phyloP scores from a whole-genome alignment of 37 sponge, comb jelly and placozoan species.

The Beroe forskalii region DNA sequence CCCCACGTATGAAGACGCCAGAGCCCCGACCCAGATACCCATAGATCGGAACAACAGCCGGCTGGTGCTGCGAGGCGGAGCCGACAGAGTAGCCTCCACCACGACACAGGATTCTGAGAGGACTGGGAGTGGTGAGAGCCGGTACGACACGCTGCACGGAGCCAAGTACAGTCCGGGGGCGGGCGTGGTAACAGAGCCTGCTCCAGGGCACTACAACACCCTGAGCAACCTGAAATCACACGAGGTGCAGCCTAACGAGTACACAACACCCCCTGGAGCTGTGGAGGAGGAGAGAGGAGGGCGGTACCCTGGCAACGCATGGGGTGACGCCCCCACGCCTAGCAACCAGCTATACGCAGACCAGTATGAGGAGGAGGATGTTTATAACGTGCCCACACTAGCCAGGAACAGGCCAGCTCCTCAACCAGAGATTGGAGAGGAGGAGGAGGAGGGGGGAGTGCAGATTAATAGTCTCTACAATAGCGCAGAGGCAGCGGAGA shows the following conservation, averaged over 20 bases:
- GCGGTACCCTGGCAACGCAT: neutral
- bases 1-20: conserved; percentile 13
- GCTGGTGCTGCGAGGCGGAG: conserved; percentile 20
- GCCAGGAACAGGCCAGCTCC: neutral
- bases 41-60: neutral
- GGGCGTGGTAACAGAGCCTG: neutral
- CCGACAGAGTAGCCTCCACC: neutral
- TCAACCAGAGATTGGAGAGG: too few relatives aligned
- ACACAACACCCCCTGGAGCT: neutral
- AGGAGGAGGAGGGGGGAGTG: neutral
- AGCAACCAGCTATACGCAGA: neutral
- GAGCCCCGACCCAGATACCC: neutral
- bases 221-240: neutral
- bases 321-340: neutral
- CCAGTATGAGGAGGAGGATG: conserved; percentile 23
- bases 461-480: conserved; percentile 20
- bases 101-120: neutral
- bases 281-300: neutral
- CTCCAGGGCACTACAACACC: conserved; percentile 39
- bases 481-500: conserved; percentile 24
- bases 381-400: conserved; percentile 48
- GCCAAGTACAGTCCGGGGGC: neutral
- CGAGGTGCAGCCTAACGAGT: neutral
- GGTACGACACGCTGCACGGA: conserved; percentile 29
- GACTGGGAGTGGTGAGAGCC: neutral